Evolutionary conservation across 2,113 vertebrate genomes (phyloP), one percentile per base, ranked within the genome.

Genomic region (Turdus rufiventris): DNA sequence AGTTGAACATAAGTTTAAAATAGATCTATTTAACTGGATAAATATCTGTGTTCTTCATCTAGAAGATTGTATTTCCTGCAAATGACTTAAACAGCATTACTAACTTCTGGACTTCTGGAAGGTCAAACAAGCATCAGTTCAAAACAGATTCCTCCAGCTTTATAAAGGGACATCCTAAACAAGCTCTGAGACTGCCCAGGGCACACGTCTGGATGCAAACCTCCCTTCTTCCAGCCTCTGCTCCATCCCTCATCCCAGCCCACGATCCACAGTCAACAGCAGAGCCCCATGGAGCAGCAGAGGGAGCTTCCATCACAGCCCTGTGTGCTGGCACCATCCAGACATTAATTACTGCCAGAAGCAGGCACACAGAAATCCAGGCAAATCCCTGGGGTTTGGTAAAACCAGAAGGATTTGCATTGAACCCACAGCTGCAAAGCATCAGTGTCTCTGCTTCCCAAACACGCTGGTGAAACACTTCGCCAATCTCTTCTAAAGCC

Each of bases 121-220:
- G 29, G 36, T 51, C 45, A 80, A 16, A 73, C 21, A 21, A 36
- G 28, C 34, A 63, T 34, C 33, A 8, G 12, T 48, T 68, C 50
- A 18, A 50, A 83, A 29, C 3, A 6, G 3, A 24, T 43, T 57
- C 45, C 61, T 62, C 57, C 51, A 57, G 21, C 5, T 8, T 34
- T 43, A 4, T 5, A 42, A 34, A 50, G 4, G 58, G 21, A 29
- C 1, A 0, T 51, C n/a, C 48, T 5, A 34, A 56, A 5, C 38
- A 28, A 16, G 3, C 14, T 5, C 19, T 0, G 5, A 18, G 25
- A 8, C 20, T 0, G 7, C 48, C 38, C 48, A 9, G 0, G 1
- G 43, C 76, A 8, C 40, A 38, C 0, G 6, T 28, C 63, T 24
- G 34, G 33, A 5, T 11, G 24, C 65, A 21, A 19, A 19, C 15